Evolutionary conservation across 2,888 invertebrate genomes (phyloP).

Genomic region (Anthoptus insignis): DNA sequence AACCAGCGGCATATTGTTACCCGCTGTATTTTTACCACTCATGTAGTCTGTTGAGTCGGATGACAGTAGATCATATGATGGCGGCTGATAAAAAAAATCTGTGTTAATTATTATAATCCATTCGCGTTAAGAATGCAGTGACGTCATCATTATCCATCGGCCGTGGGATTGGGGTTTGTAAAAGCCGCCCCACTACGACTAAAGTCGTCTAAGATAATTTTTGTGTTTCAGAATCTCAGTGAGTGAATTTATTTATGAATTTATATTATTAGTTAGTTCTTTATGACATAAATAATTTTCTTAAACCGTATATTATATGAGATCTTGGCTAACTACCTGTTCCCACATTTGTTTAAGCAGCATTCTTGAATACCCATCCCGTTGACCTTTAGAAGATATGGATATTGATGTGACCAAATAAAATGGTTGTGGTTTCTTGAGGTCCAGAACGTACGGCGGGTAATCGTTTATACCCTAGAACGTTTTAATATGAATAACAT

Average conservation of each 20-base stretch:
- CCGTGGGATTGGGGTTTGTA: too few species aligned
- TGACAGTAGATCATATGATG: conserved; percentile 73
- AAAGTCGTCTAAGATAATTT: too few species aligned
- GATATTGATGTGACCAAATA: conserved; percentile 74
- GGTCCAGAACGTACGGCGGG: conserved; percentile 73
- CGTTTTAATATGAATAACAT: neutral
- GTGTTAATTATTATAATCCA: too few species aligned
- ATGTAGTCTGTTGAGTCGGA: conserved; percentile 59
- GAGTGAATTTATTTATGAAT: too few species aligned
- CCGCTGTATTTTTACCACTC: conserved; percentile 51
- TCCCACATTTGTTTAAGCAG: conserved; percentile 77
- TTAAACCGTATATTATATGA: too few species aligned
- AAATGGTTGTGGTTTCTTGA: conserved; percentile 70
- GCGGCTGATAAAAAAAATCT: conserved; percentile 63
- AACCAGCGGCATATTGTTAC: conserved; percentile 68
- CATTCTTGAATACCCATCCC: conserved; percentile 76
- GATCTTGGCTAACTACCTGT: too few species aligned
- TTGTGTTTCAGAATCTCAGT: too few species aligned
- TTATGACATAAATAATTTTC: neutral
- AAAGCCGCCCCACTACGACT: too few species aligned
- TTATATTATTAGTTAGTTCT: too few species aligned
- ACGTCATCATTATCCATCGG: too few species aligned
- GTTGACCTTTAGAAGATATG: conserved; percentile 76
- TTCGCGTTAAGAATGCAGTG: too few species aligned
- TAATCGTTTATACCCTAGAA: conserved; percentile 76